A percentile compares a stretch with the other conserved stretches of the same genome.
Conservation (phyloP, 2,888 invertebrate species). For the Cremastinae sp. region DNA sequence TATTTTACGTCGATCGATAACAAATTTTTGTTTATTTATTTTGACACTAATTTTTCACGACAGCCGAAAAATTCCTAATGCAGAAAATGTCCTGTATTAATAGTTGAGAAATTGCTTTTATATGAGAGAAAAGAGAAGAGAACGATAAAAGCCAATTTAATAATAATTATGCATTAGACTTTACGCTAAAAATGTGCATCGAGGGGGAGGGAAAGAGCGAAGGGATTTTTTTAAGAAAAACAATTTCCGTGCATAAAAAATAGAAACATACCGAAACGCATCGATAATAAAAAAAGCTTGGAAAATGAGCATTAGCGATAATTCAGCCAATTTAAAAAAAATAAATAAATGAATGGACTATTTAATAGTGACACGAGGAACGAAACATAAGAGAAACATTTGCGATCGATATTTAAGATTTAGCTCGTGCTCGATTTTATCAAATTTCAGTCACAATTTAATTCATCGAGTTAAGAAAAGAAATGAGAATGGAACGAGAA, state of each 20-base stretch:
- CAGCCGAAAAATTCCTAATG: conserved; percentile 37
- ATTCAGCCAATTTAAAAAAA: conserved; percentile 27
- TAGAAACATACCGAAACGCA: conserved; percentile 24
- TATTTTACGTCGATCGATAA: conserved; percentile 28
- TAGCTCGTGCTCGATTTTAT: conserved; percentile 54
- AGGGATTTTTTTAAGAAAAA: conserved; percentile 10
- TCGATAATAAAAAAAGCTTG: conserved; percentile 30
- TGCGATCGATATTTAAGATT: conserved; percentile 51
- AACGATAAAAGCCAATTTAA: conserved; percentile 41
- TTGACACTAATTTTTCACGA: conserved; percentile 27
- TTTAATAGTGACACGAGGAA: conserved; percentile 41
- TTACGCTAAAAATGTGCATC: neutral
- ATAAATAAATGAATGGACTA: conserved; percentile 12
- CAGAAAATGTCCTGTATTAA: conserved; percentile 13
- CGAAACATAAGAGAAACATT: conserved; percentile 52
- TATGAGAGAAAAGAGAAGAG: conserved; percentile 27
- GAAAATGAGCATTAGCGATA: conserved; percentile 42
- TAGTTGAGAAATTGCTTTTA: conserved; percentile 30
- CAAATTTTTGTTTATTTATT: conserved; percentile 5
- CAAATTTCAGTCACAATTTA: conserved; percentile 39
- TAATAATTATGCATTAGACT: conserved; percentile 21
- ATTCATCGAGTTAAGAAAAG: conserved; percentile 15
- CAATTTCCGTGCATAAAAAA: conserved; percentile 10
- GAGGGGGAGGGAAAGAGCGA: neutral
- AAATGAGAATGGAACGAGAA: conserved; percentile 11